A percentile compares a stretch with the other conserved stretches of the same genome.
These are phyloP conservation scores for Mycteria americana DNA, from an alignment of 2,797 vertebrate genomes.

Conservation along the genomic window DNA sequence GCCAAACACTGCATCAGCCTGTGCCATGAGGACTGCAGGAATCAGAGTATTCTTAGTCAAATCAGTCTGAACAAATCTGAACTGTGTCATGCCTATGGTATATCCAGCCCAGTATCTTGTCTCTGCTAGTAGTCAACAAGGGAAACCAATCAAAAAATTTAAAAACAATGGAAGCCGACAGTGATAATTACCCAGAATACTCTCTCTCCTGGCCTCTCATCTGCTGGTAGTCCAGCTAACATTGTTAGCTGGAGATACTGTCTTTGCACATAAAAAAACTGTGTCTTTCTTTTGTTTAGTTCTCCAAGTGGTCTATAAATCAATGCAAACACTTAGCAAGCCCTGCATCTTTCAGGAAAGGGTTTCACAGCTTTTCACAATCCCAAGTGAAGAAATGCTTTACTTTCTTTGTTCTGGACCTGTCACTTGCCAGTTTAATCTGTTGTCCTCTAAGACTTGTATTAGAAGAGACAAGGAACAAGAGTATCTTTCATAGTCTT, in stretches of 20 bases:
- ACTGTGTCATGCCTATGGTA: not conserved
- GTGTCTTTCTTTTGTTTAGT: not conserved
- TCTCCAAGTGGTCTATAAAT: not conserved
- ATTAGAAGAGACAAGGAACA: not conserved
- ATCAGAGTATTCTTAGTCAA: not conserved
- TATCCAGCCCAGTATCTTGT: not conserved
- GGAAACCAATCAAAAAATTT: not conserved
- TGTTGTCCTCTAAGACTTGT: not conserved
- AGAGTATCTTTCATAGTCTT: not conserved
- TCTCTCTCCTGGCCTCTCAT: not conserved
- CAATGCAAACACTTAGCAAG: not conserved
- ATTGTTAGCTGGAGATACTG: not conserved
- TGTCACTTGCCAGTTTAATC: not conserved
- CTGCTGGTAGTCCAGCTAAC: not conserved
- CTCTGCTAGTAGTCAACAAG: not conserved
- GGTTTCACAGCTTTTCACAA: not conserved
- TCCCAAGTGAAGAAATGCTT: not conserved
- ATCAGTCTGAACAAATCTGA: not conserved
- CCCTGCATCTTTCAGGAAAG: not conserved
- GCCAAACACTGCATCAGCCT: not conserved
- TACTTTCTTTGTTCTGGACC: not conserved
- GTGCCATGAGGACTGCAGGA: not conserved
- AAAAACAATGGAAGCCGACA: not conserved
- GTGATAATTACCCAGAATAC: not conserved
- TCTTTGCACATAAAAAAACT: rapidly evolving